Base-by-base conservation (phyloP, 2,888 invertebrate species). In the Drosophila flavopinicola region DNA sequence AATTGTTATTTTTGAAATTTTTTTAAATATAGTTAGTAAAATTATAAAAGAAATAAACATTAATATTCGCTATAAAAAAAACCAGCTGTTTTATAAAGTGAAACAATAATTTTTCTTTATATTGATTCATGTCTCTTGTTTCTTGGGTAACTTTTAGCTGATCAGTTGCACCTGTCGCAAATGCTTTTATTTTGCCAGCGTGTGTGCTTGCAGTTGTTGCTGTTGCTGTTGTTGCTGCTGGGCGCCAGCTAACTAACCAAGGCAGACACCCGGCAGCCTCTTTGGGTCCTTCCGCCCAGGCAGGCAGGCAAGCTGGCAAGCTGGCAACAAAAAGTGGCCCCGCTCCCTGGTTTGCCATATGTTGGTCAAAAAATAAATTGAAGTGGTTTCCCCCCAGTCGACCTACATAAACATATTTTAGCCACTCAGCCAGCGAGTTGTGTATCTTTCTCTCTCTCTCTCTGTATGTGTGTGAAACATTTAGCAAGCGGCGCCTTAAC, bases 361-460 rank as follows among this genome's bases (percentile, higher is more conserved):
- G 83, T 85, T 83, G 86, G 86, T 80, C 86, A 84, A 79, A 80
- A 80, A 78, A 79, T 83, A 83, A 83, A 83, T 85, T 83, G 86
- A 83, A 83, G 78, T 84, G 84, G 86, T 78, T 75, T 74, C 64
- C 75, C 75, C 61, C 57, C 59, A 59, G 66, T 54, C 74, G 71
- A 66, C 75, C 68, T 64, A 68, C 65, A 75, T 67, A 79, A 79
- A 79, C 69, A 69, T 77, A 79, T 79, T 73, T 72, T 51, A 66
- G 75, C 44, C 71, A 76, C 69, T 66, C 76, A 59, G 65, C 48
- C 44, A 44, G 64, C 59, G 37, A 42, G 64, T 15, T 58, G 66
- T 66, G 75, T 69, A 61, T 74, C 59, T 65, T 57, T 41, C 6
- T 54, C 49, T 60, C 24, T 52, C 58, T 27, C 37, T 54, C 23